Conservation (phyloP, 2,797 vertebrate genomes). For the Falco cherrug region DNA sequence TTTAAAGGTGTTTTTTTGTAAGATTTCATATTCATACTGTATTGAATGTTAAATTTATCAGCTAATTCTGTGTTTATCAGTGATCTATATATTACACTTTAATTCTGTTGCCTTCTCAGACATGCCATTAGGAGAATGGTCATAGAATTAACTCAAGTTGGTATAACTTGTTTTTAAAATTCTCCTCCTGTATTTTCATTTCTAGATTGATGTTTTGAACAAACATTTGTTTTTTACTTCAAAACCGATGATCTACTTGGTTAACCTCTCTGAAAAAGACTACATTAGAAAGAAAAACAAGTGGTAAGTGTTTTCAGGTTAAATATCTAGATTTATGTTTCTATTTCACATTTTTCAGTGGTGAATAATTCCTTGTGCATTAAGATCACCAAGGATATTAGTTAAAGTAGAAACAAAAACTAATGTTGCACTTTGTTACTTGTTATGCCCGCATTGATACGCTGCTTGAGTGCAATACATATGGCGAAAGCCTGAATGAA, state of each 20-base stretch:
- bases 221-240: slow-evolving; percentile 98
- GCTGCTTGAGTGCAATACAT: background rate
- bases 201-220: slow-evolving; percentile 97
- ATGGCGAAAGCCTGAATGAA: background rate
- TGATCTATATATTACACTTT: background rate
- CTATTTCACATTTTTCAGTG: background rate
- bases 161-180: slow-evolving; percentile 21
- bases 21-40: background rate
- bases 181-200: background rate
- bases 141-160: background rate
- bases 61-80: background rate
- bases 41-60: background rate
- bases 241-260: slow-evolving; percentile 99
- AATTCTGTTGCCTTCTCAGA: slow-evolving; percentile 34
- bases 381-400: background rate
- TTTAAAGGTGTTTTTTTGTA: background rate
- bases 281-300: slow-evolving; percentile 99
- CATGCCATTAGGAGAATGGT: background rate
- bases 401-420: background rate
- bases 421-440: background rate
- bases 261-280: slow-evolving; percentile 99
- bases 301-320: slow-evolving; percentile 84
- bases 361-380: background rate
- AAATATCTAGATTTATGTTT: background rate
- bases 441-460: background rate